Evolutionary conservation across 2,888 invertebrate genomes (phyloP).

Genomic region (Omphaloscelis lunosa): DNA sequence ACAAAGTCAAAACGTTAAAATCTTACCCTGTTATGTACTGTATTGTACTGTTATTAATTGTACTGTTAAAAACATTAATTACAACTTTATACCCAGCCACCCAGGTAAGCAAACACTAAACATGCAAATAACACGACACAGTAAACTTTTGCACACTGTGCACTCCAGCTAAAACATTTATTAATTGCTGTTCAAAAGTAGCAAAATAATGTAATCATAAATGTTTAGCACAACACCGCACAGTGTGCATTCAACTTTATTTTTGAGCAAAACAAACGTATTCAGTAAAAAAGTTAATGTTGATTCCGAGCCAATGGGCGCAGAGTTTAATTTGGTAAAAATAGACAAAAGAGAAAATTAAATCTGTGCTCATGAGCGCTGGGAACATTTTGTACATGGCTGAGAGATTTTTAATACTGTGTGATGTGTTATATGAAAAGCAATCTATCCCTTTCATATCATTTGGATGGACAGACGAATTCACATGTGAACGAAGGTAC

Average conservation of each 20-base stretch:
- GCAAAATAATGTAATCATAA: constrained; percentile 19
- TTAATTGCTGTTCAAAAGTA: constrained; percentile 37
- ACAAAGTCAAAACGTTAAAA: constrained; percentile 21
- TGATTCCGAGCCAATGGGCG: constrained; percentile 30
- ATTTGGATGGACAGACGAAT: constrained; percentile 42
- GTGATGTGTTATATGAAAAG: constrained; percentile 31
- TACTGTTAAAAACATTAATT: neutral
- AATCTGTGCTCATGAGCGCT: constrained; percentile 20
- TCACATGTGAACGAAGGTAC: constrained; percentile 25
- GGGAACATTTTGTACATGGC: constrained; percentile 15
- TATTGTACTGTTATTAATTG: too few relatives aligned
- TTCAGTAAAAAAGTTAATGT: constrained; percentile 24
- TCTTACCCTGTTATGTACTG: neutral
- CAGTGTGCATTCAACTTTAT: constrained; percentile 7
- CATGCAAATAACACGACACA: constrained; percentile 34
- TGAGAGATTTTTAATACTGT: constrained; percentile 44
- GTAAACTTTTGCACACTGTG: constrained; percentile 30
- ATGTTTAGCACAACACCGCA: neutral
- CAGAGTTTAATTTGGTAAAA: constrained; percentile 46
- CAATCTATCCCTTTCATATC: constrained; percentile 38
- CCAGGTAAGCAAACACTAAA: constrained; percentile 23
- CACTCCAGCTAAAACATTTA: constrained; percentile 33
- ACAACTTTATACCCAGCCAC: neutral
- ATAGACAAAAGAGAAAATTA: constrained; percentile 52
- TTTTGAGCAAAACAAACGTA: constrained; percentile 24